Base-by-base conservation (phyloP, 2,888 invertebrate species). In the Notocelia uddmanniana region DNA sequence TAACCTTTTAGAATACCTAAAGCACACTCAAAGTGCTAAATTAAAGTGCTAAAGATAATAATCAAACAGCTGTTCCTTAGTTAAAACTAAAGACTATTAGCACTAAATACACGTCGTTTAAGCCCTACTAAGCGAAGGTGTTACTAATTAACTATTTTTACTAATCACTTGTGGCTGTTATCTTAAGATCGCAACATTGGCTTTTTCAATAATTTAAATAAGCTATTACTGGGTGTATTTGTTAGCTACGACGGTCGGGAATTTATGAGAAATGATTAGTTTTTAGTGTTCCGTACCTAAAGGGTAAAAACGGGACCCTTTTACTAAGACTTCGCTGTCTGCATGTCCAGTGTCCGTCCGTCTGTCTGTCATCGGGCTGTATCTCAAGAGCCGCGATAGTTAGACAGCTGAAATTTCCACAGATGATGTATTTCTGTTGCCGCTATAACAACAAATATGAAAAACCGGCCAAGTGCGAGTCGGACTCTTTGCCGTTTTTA, bases 71-170 rank as follows among this genome's bases (percentile, higher is more conserved):
- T 66, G 70, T 66, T 37, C 23, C 9, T 5, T 54, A 23, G 23
- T 55, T 26, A 3, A 15, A 19, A 31, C n/a, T 21, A n/a, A n/a
- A 6, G 13, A 26, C 5, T n/a, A 18, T 31, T 52, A 52, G 10
- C 9, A 11, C n/a, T 50, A 15, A 34, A 50, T 31, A 13, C 3
- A n/a, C 3, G 50, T 8, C 3, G 1, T 9, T 10, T n/a, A 63
- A 19, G 19, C 48, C 6, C 34, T 63, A 23, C 26, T 13, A 11
- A 15, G 9, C 15, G 0, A 21, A 11, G 10, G 11, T 13, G 15
- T 21, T 21, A 26, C 37, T 71, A 71, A 71, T 71, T 54, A 67
- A 52, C 59, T 18, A 60, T 54, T 66, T 52, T 26, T 66, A 41
- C 66, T 71, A 71, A 71, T 70, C 66, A 67, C 66, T 55, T 45